Percentiles rank a stretch among this genome's conserved stretches.
phyloP scores from a whole-genome alignment of 2,113 vertebrate genomes.

The Puntigrus tetrazona region DNA sequence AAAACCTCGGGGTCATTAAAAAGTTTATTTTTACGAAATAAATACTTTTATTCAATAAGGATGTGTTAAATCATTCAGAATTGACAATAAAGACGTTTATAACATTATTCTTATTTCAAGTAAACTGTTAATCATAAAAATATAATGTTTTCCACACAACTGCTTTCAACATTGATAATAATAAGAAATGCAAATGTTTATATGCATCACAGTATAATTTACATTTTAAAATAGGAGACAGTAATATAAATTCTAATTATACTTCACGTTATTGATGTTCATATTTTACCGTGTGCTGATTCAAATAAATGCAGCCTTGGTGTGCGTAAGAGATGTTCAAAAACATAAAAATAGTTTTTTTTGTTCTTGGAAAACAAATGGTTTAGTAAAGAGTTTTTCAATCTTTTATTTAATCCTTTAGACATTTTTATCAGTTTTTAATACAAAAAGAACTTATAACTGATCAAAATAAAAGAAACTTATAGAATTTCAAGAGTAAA shows the following conservation, averaged over 20 bases:
- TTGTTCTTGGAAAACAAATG: not conserved
- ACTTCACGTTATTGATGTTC: too few species aligned
- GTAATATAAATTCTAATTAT: too few species aligned
- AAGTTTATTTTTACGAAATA: not conserved
- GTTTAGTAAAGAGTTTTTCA: not conserved
- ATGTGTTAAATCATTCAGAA: not conserved
- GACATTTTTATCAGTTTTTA: not conserved
- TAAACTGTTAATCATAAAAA: too few species aligned
- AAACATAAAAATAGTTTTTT: not conserved
- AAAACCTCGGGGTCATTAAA: not conserved
- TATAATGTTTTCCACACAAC: too few species aligned
- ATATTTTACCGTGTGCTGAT: too few species aligned
- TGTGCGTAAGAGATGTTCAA: not conserved
- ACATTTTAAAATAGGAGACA: too few species aligned
- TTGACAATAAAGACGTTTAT: not conserved
- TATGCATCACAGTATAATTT: too few species aligned
- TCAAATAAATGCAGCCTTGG: not conserved
- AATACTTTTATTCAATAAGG: not conserved
- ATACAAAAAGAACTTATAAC: not conserved
- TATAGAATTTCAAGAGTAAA: not conserved
- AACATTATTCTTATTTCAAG: not conserved
- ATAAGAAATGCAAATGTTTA: too few species aligned
- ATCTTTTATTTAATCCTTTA: not conserved
- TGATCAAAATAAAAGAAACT: not conserved
- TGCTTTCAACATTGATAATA: too few species aligned